Conservation (phyloP, 2,113 vertebrate species). For the Antechinus flavipes region DNA sequence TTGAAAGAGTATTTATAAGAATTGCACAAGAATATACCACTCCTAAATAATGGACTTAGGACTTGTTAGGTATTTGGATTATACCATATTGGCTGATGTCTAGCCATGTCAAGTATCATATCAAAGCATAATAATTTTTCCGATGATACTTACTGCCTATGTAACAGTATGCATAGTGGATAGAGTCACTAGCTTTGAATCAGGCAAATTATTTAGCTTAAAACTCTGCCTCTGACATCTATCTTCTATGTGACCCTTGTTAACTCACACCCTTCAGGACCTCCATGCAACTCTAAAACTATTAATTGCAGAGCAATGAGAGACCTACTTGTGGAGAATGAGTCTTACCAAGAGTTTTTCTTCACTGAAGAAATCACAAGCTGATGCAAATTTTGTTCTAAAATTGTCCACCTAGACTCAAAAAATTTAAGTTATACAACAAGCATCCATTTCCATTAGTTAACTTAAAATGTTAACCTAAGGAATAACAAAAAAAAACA, state of each 20-base stretch:
- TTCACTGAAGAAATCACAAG: background rate
- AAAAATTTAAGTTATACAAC: background rate
- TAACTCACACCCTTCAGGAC: background rate
- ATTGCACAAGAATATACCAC: background rate
- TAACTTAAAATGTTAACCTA: background rate
- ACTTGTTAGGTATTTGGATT: background rate
- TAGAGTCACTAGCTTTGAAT: background rate
- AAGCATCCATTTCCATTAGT: background rate
- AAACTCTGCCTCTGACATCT: background rate
- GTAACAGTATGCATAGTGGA: background rate
- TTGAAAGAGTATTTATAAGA: background rate
- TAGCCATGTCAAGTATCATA: background rate
- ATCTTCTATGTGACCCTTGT: background rate
- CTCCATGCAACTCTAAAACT: background rate
- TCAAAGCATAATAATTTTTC: background rate
- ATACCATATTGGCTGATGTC: background rate
- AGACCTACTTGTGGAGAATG: background rate
- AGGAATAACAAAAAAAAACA: background rate
- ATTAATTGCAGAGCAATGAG: background rate
- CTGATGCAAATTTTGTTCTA: background rate
- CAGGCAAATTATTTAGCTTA: background rate
- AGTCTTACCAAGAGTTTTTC: background rate
- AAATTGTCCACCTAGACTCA: background rate
- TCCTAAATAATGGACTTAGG: background rate
- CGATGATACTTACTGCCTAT: background rate